Evolutionary conservation across 2,797 vertebrate genomes (phyloP), one percentile per base, ranked within the genome.

Genomic region (Knipowitschia caucasica): DNA sequence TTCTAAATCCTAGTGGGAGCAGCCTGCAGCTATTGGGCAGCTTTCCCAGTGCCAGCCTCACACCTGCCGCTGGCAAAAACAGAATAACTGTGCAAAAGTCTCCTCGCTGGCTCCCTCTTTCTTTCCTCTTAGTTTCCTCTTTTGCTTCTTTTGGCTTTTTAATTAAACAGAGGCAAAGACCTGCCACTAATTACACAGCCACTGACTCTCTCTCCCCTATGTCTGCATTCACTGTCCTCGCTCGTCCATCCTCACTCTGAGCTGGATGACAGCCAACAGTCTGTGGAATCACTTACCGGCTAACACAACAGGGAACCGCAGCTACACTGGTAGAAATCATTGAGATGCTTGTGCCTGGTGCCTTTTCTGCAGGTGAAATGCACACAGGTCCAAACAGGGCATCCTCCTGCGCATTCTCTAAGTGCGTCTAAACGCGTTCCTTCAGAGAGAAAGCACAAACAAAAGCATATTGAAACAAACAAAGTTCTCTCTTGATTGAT

Each of bases 101-200:
- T 62, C 70, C 63, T 71, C 23, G 20, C 61, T 64, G 61, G 49
- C 59, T 77, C 63, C 51, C 68, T 76, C 65, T 71, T 62, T 31
- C 27, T 60, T 69, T 83, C 60, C 68, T 64, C 62, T 67, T 64
- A 68, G 62, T 80, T 80, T 75, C 69, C 62, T 78, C 53, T 67
- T 64, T 75, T 58, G 64, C 64, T 78, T 53, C 45, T 49, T 80
- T 82, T 77, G 63, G 60, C 67, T 80, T 87, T 88, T 86, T 87
- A 87, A 88, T 88, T 88, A 88, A 86, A 84, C 77, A 79, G 74
- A 88, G 77, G 82, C 84, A 46, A 79, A 84, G 87, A 82, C 78
- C 81, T 82, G 84, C 75, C 71, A 67, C 83, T 86, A 86, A 86
- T 83, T 87, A 89, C 82, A 87, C 81, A 86, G 79, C 69, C 54